These are phyloP conservation scores for Hemistola chrysoprasaria DNA, from an alignment of 2,888 invertebrate genomes.

Conservation along the genomic window DNA sequence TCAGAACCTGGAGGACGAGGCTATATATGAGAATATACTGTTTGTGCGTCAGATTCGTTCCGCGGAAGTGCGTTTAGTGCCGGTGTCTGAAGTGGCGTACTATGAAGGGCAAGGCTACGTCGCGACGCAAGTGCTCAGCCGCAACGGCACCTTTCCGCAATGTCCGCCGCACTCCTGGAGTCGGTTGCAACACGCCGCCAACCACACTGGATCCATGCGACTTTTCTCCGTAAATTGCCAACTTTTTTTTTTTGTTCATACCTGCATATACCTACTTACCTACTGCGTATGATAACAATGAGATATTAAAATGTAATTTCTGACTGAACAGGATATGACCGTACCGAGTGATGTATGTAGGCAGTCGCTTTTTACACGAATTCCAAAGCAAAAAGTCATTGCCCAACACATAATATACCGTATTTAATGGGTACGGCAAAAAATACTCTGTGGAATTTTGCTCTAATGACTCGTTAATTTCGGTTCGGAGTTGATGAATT, in stretches of 20 bases:
- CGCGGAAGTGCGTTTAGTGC: slow-evolving; percentile 79
- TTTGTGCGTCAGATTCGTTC: slow-evolving; percentile 77
- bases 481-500: slow-evolving; percentile 63
- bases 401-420: slow-evolving; percentile 55
- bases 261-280: slow-evolving; percentile 28
- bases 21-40: slow-evolving; percentile 76
- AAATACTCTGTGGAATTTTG: slow-evolving; percentile 65
- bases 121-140: slow-evolving; percentile 73
- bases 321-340: slow-evolving; percentile 60
- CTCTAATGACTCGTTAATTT: slow-evolving; percentile 74
- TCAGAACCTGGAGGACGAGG: slow-evolving; percentile 77
- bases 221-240: slow-evolving; percentile 67
- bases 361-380: slow-evolving; percentile 68
- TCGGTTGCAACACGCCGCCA: slow-evolving; percentile 66
- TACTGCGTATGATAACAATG: slow-evolving; percentile 31
- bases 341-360: slow-evolving; percentile 50
- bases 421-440: slow-evolving; percentile 62
- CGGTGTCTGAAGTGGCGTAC: slow-evolving; percentile 76
- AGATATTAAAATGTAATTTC: slow-evolving; percentile 52
- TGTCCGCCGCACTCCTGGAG: slow-evolving; percentile 78
- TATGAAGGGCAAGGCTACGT: slow-evolving; percentile 78
- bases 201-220: slow-evolving; percentile 65
- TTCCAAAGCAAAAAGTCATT: slow-evolving; percentile 72
- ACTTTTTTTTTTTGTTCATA: slow-evolving; percentile 4
- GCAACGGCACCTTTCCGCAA: slow-evolving; percentile 78